Conservation (phyloP, 2,888 invertebrate genomes). For the Euphydryas editha region DNA sequence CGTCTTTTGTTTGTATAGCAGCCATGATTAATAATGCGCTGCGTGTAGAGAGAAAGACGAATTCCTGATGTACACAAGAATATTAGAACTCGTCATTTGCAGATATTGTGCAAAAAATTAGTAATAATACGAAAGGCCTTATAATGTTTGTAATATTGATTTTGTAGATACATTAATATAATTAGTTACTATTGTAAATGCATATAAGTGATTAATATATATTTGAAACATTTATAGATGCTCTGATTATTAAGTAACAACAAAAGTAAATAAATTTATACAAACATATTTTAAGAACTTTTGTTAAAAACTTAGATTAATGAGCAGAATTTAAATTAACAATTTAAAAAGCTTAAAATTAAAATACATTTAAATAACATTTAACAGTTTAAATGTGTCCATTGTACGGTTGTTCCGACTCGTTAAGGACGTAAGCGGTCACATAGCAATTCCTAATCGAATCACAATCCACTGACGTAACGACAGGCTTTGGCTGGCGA, state of each 20-base stretch:
- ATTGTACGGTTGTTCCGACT: conserved; percentile 58
- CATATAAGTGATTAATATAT: no score
- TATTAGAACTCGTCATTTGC: conserved; percentile 44
- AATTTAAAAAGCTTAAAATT: neutral
- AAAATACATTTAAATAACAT: conserved; percentile 14
- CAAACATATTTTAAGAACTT: no score
- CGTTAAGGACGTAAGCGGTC: conserved; percentile 77
- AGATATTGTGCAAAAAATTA: conserved; percentile 43
- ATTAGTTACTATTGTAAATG: no score
- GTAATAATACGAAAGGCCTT: no score
- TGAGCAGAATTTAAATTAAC: neutral
- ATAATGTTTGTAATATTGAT: no score
- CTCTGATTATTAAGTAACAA: no score
- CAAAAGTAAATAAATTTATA: no score
- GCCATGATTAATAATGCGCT: conserved; percentile 47
- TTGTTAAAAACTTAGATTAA: no score
- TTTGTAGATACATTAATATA: no score
- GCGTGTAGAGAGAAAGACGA: conserved; percentile 44
- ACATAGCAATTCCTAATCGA: conserved; percentile 75
- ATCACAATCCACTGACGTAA: conserved; percentile 75
- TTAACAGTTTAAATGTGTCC: conserved; percentile 32
- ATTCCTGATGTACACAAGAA: conserved; percentile 37
- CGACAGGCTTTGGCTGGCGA: conserved; percentile 57
- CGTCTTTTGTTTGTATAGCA: conserved; percentile 46
- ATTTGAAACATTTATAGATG: no score